These are phyloP conservation scores for Glaucopsyche alexis DNA, from an alignment of 2,888 invertebrate species.

Conservation along the genomic window DNA sequence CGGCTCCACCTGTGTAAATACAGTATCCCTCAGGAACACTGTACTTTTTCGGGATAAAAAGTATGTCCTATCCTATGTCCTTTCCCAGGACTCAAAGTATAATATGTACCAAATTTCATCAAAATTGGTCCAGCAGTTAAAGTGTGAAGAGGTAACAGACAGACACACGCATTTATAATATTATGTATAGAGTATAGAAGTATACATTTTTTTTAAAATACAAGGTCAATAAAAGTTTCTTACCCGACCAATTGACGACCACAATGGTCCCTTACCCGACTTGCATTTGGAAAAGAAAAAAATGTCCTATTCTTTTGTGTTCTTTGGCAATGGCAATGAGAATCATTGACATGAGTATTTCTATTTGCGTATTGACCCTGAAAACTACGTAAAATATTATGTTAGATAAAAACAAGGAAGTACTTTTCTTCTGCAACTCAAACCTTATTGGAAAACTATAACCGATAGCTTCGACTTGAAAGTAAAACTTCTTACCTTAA, in stretches of 20 bases:
- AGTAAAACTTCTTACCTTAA: slow-evolving; percentile 30
- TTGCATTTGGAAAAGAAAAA: slow-evolving; percentile 61
- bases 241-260: slow-evolving; percentile 89
- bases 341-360: slow-evolving; percentile 44
- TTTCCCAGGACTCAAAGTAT: no score
- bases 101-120: no score
- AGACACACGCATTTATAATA: no score
- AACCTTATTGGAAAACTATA: not conserved
- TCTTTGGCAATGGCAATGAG: slow-evolving; percentile 61
- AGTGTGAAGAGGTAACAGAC: no score
- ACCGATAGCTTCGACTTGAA: not conserved
- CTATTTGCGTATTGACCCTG: slow-evolving; percentile 78
- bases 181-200: no score
- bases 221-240: slow-evolving; percentile 21
- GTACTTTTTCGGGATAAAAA: no score
- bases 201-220: not conserved
- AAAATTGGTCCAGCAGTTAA: no score
- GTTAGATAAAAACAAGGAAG: slow-evolving; percentile 16
- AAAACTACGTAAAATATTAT: slow-evolving; percentile 53
- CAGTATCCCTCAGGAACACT: no score
- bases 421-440: not conserved
- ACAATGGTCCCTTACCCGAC: slow-evolving; percentile 82
- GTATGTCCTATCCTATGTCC: no score
- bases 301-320: slow-evolving; percentile 58
- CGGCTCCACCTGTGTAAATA: no score